Base-by-base conservation (phyloP, 2,113 vertebrate genomes). In the Megalops atlanticus region DNA sequence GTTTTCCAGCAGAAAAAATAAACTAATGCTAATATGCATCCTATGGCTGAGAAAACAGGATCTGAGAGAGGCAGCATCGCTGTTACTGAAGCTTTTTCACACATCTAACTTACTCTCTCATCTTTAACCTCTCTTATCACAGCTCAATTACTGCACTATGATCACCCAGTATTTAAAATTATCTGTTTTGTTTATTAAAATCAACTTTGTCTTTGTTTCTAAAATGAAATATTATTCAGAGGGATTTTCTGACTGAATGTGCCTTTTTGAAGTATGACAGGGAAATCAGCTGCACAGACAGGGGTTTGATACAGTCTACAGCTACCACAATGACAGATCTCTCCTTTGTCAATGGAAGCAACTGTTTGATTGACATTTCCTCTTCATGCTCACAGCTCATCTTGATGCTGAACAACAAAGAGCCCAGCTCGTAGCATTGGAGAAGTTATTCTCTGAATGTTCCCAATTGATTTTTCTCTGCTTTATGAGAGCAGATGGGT, bases 281-380 rank as follows among this genome's bases (percentile, higher is more conserved):
- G 79, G 74, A 52, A 73, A 68, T 82, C 76, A 80, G 74, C 80
- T 82, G 85, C 81, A 86, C 77, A 88, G 87, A 85, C 85, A 49
- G 85, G 82, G 86, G 82, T 77, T 85, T 80, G 84, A 79, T 79
- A 75, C 82, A 88, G 85, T 45, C 43, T 85, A n/a, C 87, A 88
- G 87, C 87, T 86, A 85, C 86, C 87, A 85, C 82, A 80, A 84
- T 85, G 84, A 88, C 87, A 88, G 87, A 88, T 86, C 85, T 85
- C 83, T 77, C 74, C 75, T 86, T 47, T 75, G 83, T 86, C 83
- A 83, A 54, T 75, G 84, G 85, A 40, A 78, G 41, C 70, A 78
- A 74, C 41, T 82, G 82, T 86, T 84, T 88, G 87, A 86, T 86
- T 86, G 86, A 81, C 83, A 81, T 83, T 84, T 81, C 79, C 79